Base-by-base conservation (phyloP, 2,888 invertebrate genomes). In the Erebia ligea region DNA sequence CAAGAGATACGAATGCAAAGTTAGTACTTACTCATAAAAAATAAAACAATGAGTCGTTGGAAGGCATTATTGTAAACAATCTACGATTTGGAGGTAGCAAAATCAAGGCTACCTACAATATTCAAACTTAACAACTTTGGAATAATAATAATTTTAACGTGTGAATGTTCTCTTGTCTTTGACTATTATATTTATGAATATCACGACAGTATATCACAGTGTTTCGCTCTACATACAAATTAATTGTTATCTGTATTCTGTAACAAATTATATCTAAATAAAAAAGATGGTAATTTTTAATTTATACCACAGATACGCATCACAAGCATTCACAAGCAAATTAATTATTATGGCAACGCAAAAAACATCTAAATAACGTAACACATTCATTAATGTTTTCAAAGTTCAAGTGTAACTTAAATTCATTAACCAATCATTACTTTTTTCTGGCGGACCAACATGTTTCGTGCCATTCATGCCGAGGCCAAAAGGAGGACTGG, bases 401-500 rank as follows among this genome's bases (percentile, higher is more conserved):
- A 19, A 52, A 17, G 21, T 52, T 69, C 64, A 69, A 42, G 58
- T 70, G 48, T 75, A 69, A 66, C 66, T 73, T 61, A 69, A 71
- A 67, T 70, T 68, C 64, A 72, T 72, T 42, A 76, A 52, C 73
- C 73, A 75, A 66, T 71, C 71, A 67, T 75, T 73, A 69, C 73
- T 74, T 68, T 66, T 75, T n/a, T 73, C 54, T 21, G 63, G 57
- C 40, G 67, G 50, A 57, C 62, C 75, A 42, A 80, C 73, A 74
- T 77, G 81, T 81, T 82, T 87, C 9, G 86, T 85, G 56, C 94
- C 94, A 17, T 86, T 83, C 85, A 92, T 87, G 50, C 92, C 92
- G 19, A 93, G 85, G 21, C 89, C 92, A 68, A 84, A 93, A 10
- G 93, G 93, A 40, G 88, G 75, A 66, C 76, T 83, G 2, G 84